phyloP scores from a whole-genome alignment of 2,797 vertebrate species.

The Discoglossus pictus region DNA sequence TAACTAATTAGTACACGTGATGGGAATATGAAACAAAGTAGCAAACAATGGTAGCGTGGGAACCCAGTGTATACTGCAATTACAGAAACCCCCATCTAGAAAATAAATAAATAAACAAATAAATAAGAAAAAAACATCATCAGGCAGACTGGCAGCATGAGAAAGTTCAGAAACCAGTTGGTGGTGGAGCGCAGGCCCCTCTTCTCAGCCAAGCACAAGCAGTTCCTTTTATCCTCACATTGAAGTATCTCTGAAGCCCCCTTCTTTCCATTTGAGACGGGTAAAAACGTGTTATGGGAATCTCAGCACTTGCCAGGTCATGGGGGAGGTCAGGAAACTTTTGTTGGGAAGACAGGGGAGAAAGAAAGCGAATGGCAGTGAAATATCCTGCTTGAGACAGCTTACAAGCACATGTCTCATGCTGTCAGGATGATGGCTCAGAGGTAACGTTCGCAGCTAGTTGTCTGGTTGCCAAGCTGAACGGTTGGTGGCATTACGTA shows the following conservation, averaged over 20 bases:
- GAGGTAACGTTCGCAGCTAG: constrained; percentile 57
- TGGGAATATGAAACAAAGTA: constrained; percentile 89
- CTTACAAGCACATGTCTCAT: constrained; percentile 61
- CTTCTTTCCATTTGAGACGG: constrained; percentile 52
- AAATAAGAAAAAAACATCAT: constrained; percentile 39
- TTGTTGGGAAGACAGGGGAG: constrained; percentile 56
- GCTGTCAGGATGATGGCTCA: constrained; percentile 56
- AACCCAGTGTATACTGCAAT: constrained; percentile 85
- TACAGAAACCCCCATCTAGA: constrained; percentile 69
- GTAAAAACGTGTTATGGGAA: constrained; percentile 58
- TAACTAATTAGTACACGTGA: constrained; percentile 96
- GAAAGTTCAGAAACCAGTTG: constrained; percentile 49
- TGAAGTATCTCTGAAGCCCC: constrained; percentile 48
- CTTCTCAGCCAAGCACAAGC: constrained; percentile 40
- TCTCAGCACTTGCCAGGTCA: constrained; percentile 65
- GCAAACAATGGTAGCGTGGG: constrained; percentile 97
- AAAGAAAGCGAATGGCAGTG: constrained; percentile 61
- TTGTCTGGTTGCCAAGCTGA: constrained; percentile 57
- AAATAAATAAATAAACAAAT: constrained; percentile 55
- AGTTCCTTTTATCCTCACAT: constrained; percentile 52
- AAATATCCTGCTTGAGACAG: constrained; percentile 59
- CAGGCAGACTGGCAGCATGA: constrained; percentile 52
- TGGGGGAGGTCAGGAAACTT: constrained; percentile 60
- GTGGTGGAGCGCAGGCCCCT: constrained; percentile 29
- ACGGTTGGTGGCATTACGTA: constrained; percentile 44